These are phyloP conservation scores for Heliconius aoede DNA, from an alignment of 2,888 invertebrate genomes.

Conservation along the genomic window DNA sequence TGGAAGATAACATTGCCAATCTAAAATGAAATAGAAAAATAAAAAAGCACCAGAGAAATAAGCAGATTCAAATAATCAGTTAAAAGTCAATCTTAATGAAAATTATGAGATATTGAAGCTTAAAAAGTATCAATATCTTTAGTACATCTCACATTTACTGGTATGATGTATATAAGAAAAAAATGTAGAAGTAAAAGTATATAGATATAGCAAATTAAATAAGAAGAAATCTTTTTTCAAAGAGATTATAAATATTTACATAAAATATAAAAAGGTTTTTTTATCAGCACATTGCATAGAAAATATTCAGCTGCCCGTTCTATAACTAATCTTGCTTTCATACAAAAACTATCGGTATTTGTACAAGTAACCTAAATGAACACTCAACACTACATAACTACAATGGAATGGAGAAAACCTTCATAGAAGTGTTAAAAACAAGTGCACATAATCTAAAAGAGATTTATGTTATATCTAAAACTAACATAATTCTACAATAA, in stretches of 20 bases:
- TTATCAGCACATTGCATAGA: neutral
- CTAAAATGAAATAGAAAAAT: neutral
- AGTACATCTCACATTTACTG: neutral
- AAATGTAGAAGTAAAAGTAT: neutral
- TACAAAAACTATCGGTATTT: conserved; percentile 3
- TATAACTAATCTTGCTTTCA: neutral
- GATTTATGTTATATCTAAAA: neutral
- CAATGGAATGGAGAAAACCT: conserved; percentile 58
- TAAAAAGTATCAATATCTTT: neutral
- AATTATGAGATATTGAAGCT: neutral
- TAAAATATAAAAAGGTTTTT: neutral
- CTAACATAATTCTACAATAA: neutral
- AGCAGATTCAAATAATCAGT: conserved; percentile 4
- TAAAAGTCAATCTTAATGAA: neutral
- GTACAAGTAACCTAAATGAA: conserved; percentile 33
- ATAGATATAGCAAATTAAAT: neutral
- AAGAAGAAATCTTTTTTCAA: neutral
- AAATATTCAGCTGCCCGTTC: neutral
- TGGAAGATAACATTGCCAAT: conserved; percentile 30
- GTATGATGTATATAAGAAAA: neutral
- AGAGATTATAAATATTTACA: conserved; percentile 10
- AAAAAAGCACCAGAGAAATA: conserved; percentile 24
- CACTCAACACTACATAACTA: conserved; percentile 52
- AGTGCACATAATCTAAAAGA: conserved; percentile 16
- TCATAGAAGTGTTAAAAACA: conserved; percentile 17